These are phyloP conservation scores for Aplidium turbinatum DNA, from an alignment of 23 tunicate species.

Conservation along the genomic window DNA sequence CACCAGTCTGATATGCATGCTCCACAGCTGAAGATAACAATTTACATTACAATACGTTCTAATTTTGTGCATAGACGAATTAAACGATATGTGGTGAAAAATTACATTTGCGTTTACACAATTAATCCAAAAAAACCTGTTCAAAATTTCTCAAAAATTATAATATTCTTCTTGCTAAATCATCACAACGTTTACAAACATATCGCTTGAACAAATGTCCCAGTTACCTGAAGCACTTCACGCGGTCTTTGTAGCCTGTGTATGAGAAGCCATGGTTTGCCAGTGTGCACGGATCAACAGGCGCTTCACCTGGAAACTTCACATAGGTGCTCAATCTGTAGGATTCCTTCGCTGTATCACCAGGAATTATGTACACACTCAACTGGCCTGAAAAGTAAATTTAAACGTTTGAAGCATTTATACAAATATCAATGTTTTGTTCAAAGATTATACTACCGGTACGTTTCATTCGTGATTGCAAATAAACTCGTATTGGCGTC, in stretches of 20 bases:
- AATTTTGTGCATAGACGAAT: neutral
- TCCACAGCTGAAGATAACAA: slow-evolving; percentile 16
- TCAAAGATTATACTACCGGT: no score
- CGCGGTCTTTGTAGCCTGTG: slow-evolving; percentile 57
- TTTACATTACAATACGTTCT: neutral
- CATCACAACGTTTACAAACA: no score
- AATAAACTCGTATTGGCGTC: no score
- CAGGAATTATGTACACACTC: slow-evolving; percentile 15
- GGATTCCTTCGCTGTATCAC: slow-evolving; percentile 18
- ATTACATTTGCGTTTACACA: no score
- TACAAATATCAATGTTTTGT: no score
- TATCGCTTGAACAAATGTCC: neutral
- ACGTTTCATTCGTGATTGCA: no score
- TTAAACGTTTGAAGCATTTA: neutral
- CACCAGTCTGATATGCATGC: slow-evolving; percentile 7
- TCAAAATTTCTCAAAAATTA: no score
- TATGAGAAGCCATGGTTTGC: slow-evolving; percentile 43
- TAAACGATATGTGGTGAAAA: neutral
- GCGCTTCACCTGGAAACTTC: slow-evolving; percentile 1
- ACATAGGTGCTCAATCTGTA: slow-evolving; percentile 19
- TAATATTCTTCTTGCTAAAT: no score
- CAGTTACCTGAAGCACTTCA: slow-evolving; percentile 57
- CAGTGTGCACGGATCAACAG: slow-evolving; percentile 20
- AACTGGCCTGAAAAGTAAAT: slow-evolving; percentile 15
- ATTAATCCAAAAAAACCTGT: no score